Base-by-base conservation (phyloP, 2,113 vertebrate genomes). In the Antechinus stuartii region DNA sequence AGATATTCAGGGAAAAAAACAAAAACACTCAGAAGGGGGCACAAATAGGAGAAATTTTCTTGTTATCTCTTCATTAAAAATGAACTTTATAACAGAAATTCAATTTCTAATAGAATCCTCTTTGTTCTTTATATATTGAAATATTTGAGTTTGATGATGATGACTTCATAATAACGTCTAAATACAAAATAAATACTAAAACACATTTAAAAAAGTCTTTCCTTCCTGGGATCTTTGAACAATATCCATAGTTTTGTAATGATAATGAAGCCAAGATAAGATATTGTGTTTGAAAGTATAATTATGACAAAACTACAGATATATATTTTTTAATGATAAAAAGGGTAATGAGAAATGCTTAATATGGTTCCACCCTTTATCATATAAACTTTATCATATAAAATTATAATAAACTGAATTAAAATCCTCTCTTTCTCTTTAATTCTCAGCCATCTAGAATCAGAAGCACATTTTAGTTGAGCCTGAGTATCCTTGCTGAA, bases 341-440 rank as follows among this genome's bases (percentile, higher is more conserved):
- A 95, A n/a, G 49, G 56, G 50, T 54, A 55, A 94, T 16, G 68
- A 91, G 56, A 91, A 89, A 91, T 92, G 91, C 24, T 61, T 76
- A 61, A 90, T 96, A 23, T 95, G 92, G 90, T 96, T 97, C 30
- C 35, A 68, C 91, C 92, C 94, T 91, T 96, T 94, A 91, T 94
- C 68, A 50, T 50, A 50, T 50, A 50, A 50, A 50, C 50, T 50
- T 90, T 93, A 91, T 94, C 94, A 94, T 94, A 50, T 96, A 22
- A 95, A 55, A 22, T 94, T 97, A 91, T 95, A 95, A 96, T 89
- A 24, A 96, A 96, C 52, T 76, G 53, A 94, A 91, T 42, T 61
- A 76, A 96, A 96, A 97, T 95, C 54, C 47, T 96, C 94, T 76
- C 92, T 93, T 97, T 96, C 89, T 95, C 92, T 96, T 97, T 54